Evolutionary conservation across 2,113 vertebrate species (phyloP).

Genomic region (Haemorhous mexicanus): DNA sequence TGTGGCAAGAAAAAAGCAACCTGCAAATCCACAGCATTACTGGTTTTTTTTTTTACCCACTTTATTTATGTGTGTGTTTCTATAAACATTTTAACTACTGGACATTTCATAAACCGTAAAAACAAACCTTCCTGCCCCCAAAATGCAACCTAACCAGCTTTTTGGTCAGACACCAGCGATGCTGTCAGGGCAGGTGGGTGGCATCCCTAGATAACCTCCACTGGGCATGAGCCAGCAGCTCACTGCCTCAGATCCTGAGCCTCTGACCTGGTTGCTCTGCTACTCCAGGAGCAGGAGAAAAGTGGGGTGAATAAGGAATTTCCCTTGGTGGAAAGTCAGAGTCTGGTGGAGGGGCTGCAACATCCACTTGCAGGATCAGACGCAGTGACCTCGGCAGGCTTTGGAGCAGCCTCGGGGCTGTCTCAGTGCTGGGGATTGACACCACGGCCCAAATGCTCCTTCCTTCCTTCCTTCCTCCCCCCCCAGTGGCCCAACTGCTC

Average conservation of each 20-base stretch:
- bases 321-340: background rate
- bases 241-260: background rate
- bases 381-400: background rate
- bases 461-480: background rate
- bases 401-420: background rate
- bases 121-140: constrained; percentile 15
- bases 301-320: background rate
- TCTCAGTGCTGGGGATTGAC: background rate
- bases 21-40: background rate
- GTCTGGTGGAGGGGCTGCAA: background rate
- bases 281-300: background rate
- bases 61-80: constrained; percentile 53
- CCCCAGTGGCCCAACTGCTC: background rate
- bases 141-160: background rate
- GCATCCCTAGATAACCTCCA: background rate
- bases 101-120: constrained; percentile 29
- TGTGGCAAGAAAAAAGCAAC: background rate
- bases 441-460: background rate
- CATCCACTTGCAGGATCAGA: background rate
- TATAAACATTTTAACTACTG: constrained; percentile 44
- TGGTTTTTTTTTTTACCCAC: background rate
- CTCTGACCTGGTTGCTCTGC: background rate
- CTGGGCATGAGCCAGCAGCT: background rate
- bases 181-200: background rate
- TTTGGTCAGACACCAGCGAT: background rate